Base-by-base conservation (phyloP, 2,888 invertebrate species). In the Stenodema calcarata region DNA sequence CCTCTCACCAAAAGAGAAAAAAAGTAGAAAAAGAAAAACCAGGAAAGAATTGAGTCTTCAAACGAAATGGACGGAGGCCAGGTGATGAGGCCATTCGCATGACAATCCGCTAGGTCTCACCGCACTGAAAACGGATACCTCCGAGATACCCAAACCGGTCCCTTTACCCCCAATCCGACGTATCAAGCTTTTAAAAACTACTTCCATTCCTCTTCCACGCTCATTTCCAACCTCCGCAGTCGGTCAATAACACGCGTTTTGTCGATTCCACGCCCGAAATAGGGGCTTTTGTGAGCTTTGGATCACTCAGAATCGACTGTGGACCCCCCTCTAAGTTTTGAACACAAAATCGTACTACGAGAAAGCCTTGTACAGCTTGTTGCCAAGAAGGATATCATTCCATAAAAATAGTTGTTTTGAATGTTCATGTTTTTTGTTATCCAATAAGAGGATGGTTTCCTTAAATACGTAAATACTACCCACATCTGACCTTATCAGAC, bases 11-110 rank as follows among this genome's bases (percentile, higher is more conserved):
- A 11, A 62, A 62, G n/a, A n/a, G n/a, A 54, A 42, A 42, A 42
- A 54, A 54, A 54, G n/a, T 18, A 7, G 54, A n/a, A 35, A 2
- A 2, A 4, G 2, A 35, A 35, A 62, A 62, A 62, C 23, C 62
- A 23, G 62, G 35, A 23, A 9, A 7, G 23, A 78, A 78, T 78
- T 78, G 78, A 78, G 42, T 78, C 44, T 78, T 78, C 78, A 44
- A 42, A n/a, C 18, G 41, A 44, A 78, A 7, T 18, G 44, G 27
- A 41, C 14, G 27, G 14, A 82, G 41, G 41, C 54, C n/a, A 35
- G 12, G 69, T 82, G 82, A 82, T 82, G 82, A 82, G 82, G 82
- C 82, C 82, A 82, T 82, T 82, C 82, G 82, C 82, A 82, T 82
- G 82, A 82, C 82, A 82, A 82, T 82, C 82, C 82, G 82, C 82